Evolutionary conservation across 1,140 invertebrate species (phyloP).

Genomic region (Tribolium castaneum): DNA sequence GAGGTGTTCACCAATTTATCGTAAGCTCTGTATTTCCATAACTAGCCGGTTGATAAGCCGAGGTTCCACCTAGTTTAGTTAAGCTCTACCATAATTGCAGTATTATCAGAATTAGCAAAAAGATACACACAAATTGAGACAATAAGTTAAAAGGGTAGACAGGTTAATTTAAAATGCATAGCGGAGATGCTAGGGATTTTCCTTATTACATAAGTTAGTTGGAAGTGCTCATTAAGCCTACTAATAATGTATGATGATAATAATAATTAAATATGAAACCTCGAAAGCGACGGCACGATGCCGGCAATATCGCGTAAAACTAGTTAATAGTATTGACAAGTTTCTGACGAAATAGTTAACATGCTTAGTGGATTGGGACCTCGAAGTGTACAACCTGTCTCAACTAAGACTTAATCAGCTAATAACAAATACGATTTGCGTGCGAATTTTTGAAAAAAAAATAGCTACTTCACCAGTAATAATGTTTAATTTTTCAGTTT

Average conservation of each 20-base stretch:
- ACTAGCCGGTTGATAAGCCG: not conserved
- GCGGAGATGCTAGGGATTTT: not conserved
- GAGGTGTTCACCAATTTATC: not conserved
- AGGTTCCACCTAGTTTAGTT: not conserved
- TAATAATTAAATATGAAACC: not conserved
- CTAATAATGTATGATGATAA: not conserved
- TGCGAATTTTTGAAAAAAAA: no score
- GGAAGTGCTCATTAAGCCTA: not conserved
- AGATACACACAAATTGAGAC: not conserved
- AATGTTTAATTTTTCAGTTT: no score
- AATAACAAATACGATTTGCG: no score
- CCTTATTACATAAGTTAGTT: not conserved
- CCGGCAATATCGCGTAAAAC: not conserved
- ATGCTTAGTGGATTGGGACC: not conserved
- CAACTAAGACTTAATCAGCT: no score
- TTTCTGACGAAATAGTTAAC: not conserved
- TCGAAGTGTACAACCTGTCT: no score
- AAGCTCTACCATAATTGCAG: not conserved
- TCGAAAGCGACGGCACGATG: not conserved
- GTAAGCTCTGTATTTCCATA: conserved; percentile 12
- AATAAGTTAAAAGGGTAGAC: not conserved
- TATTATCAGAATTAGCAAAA: conserved; percentile 16
- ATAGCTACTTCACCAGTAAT: no score
- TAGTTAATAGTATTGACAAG: not conserved
- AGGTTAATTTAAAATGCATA: not conserved